Evolutionary conservation across 2,888 invertebrate genomes (phyloP), one percentile per base, ranked within the genome.

Genomic region (Argynnis bischoffii): DNA sequence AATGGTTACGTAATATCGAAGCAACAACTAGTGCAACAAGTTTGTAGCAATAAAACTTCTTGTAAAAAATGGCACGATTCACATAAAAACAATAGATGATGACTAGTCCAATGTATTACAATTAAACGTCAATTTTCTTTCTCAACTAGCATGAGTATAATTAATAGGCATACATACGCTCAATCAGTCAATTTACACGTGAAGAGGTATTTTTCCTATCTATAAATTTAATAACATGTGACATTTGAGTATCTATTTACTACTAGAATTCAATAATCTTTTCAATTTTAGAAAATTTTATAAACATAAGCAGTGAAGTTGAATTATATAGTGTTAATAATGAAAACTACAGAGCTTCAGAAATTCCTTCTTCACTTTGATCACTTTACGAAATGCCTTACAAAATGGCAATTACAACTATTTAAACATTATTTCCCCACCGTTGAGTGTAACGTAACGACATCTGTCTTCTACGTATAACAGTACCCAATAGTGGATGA

Each of bases 151-250:
- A 47, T 16, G 46, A 50, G 47, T 59, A 47, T n/a, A 26, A 46
- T 46, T 65, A 63, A 51, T 50, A 47, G 51, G 55, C 15, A 60
- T 68, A 16, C 41, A 61, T 51, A 41, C 31, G n/a, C 53, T 48
- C 55, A 66, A 69, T 69, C 63, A 63, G 63, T 69, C 59, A n/a
- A 26, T 59, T 59, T 57, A 46, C 72, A 73, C 74, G 73, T 69
- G 74, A 26, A 66, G 18, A 48, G 16, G 51, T 68, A 47, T 61
- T 66, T 61, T 64, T 64, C 56, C 61, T 55, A 46, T 54, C 15
- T 35, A 61, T 53, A 63, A 13, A 63, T 65, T 61, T 21, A 13
- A 67, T 35, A 31, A 60, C 71, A 67, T 72, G 69, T 69, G 69
- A 68, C 65, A 63, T 64, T 46, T 64, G 26, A 57, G 3, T 53